Percentiles rank a stretch among this genome's conserved stretches.
Conservation (phyloP, 1,140 invertebrate species). For the Bursaphelenchus mucronatus region DNA sequence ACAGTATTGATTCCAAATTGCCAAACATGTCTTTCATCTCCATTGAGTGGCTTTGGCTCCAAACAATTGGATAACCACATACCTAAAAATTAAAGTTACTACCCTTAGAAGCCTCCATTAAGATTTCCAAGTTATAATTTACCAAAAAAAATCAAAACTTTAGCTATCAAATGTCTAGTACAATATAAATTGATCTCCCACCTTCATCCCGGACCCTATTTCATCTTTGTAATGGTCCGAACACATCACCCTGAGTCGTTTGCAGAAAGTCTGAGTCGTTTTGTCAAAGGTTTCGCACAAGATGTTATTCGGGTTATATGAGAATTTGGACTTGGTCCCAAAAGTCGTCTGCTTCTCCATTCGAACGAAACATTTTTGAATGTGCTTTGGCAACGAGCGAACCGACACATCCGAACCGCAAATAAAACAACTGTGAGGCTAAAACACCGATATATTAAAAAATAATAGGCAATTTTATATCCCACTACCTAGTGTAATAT, state of each 20-base stretch:
- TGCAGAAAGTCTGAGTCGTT: conserved; percentile 85
- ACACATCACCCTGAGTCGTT: conserved; percentile 85
- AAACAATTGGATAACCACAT: conserved; percentile 31
- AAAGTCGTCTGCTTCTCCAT: conserved; percentile 95
- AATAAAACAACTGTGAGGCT: conserved; percentile 42
- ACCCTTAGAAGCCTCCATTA: conserved; percentile 61
- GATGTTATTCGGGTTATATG: conserved; percentile 66
- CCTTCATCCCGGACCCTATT: conserved; percentile 74
- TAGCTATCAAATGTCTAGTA: conserved; percentile 9
- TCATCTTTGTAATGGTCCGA: conserved; percentile 84
- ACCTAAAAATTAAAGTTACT: conserved; percentile 55
- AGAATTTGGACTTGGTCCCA: conserved; percentile 77
- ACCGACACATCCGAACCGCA: conserved; percentile 37
- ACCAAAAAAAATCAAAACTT: background rate
- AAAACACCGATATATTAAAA: conserved; percentile 10
- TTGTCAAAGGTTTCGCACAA: conserved; percentile 96
- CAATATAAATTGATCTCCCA: conserved; percentile 5
- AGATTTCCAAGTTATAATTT: conserved; percentile 63
- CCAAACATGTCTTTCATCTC: conserved; percentile 24
- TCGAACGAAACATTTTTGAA: conserved; percentile 66
- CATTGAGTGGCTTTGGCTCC: conserved; percentile 14
- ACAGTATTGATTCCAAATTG: conserved; percentile 5
- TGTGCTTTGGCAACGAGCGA: conserved; percentile 48
- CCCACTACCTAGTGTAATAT: too few species aligned
- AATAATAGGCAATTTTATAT: too few species aligned